phyloP scores from a whole-genome alignment of 2,113 vertebrate species.

The Cavia aperea region DNA sequence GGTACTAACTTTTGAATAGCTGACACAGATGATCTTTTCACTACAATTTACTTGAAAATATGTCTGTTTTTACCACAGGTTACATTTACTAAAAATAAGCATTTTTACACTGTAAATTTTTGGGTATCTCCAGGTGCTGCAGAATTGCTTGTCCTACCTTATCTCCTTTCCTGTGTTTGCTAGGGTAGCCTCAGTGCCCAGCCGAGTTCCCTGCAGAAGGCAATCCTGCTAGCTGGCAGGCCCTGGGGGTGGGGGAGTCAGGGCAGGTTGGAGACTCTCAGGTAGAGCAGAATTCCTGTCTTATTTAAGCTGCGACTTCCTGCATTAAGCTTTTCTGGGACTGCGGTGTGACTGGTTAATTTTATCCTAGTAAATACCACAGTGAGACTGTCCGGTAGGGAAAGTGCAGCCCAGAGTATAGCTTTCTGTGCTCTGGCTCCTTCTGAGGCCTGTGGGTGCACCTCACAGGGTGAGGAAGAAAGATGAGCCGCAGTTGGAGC shows the following conservation, averaged over 20 bases:
- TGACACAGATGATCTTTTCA: slow-evolving; percentile 13
- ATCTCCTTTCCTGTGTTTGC: not conserved
- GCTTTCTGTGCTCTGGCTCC: not conserved
- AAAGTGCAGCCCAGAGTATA: not conserved
- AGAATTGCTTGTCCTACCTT: not conserved
- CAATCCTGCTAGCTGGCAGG: not conserved
- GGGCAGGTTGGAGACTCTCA: not conserved
- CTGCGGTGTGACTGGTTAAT: not conserved
- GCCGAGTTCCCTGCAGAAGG: not conserved
- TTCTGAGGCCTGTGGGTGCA: not conserved
- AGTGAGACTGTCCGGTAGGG: not conserved
- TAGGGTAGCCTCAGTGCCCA: not conserved
- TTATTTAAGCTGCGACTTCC: not conserved
- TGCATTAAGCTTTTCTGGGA: not conserved
- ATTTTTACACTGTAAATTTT: not conserved
- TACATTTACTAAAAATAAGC: slow-evolving; percentile 2
- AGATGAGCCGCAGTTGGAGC: not conserved
- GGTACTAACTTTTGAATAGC: slow-evolving; percentile 71
- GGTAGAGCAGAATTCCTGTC: not conserved
- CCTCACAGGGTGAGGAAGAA: not conserved
- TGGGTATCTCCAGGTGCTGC: not conserved
- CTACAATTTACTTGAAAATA: slow-evolving; percentile 30
- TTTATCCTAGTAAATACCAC: slow-evolving; percentile 22
- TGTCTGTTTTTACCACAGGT: slow-evolving; percentile 16
- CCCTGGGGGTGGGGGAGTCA: not conserved